These are phyloP conservation scores for Dorcus parallelipipedus DNA, from an alignment of 2,888 invertebrate species.

Conservation along the genomic window DNA sequence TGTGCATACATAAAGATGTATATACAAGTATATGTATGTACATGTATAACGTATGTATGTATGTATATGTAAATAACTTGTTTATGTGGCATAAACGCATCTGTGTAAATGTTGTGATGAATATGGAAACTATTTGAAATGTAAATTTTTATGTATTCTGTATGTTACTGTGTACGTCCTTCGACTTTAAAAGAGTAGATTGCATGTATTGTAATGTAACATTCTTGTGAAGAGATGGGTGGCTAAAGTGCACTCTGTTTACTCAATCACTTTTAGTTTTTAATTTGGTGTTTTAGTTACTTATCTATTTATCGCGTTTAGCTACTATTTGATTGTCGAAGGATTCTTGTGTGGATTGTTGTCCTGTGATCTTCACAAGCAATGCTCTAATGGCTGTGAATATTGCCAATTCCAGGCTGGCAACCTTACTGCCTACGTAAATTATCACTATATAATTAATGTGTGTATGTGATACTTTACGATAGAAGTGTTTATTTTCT, in stretches of 20 bases:
- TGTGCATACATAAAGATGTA: too few relatives aligned
- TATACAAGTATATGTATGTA: too few relatives aligned
- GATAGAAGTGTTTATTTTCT: slow-evolving; percentile 23
- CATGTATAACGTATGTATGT: too few relatives aligned
- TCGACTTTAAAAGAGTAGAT: slow-evolving; percentile 6
- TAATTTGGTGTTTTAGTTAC: too few relatives aligned
- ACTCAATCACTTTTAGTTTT: too few relatives aligned
- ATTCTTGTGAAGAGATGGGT: too few relatives aligned
- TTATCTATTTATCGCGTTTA: too few relatives aligned
- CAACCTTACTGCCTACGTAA: slow-evolving; percentile 32
- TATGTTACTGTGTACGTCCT: slow-evolving; percentile 7
- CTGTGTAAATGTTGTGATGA: slow-evolving; percentile 10
- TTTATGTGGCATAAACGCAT: slow-evolving; percentile 9
- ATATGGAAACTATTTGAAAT: slow-evolving; percentile 9
- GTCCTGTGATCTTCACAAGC: slow-evolving; percentile 28
- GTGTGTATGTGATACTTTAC: slow-evolving; percentile 28
- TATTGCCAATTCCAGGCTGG: slow-evolving; percentile 38
- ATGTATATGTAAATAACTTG: not conserved
- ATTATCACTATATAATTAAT: slow-evolving; percentile 29
- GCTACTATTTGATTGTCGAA: slow-evolving; percentile 10
- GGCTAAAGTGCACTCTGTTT: too few relatives aligned
- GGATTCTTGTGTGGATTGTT: slow-evolving; percentile 23
- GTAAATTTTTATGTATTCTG: slow-evolving; percentile 9
- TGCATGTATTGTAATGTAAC: not conserved
- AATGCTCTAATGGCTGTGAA: slow-evolving; percentile 40